Percentiles rank a stretch among this genome's conserved stretches.
Conservation (phyloP, 2,888 invertebrate species). For the Drosophila melanosoma region DNA sequence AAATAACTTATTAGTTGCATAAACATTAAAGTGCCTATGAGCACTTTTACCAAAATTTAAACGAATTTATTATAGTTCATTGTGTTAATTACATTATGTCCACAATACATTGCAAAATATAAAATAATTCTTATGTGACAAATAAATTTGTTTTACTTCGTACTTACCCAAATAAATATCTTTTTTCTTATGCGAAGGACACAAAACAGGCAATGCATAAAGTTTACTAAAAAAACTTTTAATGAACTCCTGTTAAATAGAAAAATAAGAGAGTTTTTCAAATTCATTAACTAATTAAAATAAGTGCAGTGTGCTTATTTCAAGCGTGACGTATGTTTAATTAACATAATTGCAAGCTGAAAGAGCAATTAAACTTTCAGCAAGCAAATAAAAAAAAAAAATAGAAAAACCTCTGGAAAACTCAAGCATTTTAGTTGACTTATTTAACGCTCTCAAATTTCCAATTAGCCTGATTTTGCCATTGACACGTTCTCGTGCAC, state of each 20-base stretch:
- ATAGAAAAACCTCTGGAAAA: conserved; percentile 23
- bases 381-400: conserved; percentile 30
- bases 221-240: conserved; percentile 5
- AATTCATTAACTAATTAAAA: conserved; percentile 53
- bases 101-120: neutral
- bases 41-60: neutral
- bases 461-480: conserved; percentile 51
- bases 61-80: neutral
- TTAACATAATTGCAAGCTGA: conserved; percentile 60
- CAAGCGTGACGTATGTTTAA: conserved; percentile 53
- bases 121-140: neutral
- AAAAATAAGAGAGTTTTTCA: conserved; percentile 11
- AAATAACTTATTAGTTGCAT: neutral
- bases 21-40: neutral
- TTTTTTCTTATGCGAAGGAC: no score
- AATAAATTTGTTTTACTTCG: neutral
- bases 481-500: conserved; percentile 17
- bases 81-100: neutral
- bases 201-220: neutral
- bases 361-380: conserved; percentile 58
- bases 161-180: neutral
- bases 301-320: conserved; percentile 35
- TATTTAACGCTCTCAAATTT: conserved; percentile 49
- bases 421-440: conserved; percentile 31
- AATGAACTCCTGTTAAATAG: conserved; percentile 1